Percentiles rank a stretch among this genome's conserved stretches.
Evolutionary conservation across 2,888 invertebrate genomes (phyloP).

Genomic region (Andrena trimmerana): DNA sequence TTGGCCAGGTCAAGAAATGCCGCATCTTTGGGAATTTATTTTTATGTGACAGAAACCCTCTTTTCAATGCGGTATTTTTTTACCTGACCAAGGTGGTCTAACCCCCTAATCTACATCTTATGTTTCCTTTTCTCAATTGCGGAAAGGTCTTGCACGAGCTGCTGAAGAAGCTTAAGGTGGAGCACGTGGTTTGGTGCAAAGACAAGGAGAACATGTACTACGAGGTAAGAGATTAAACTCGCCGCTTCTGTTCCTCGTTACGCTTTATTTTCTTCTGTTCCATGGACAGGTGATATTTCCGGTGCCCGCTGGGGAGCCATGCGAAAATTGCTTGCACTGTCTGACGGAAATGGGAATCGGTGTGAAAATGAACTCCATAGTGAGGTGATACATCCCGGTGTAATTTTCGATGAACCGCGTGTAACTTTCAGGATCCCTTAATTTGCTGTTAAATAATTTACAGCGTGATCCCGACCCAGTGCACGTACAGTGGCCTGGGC

Average conservation of each 20-base stretch:
- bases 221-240: conserved; percentile 85
- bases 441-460: conserved; percentile 33
- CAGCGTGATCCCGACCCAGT: conserved; percentile 82
- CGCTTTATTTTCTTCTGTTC: background rate
- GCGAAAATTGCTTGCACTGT: conserved; percentile 91
- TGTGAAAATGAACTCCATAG: conserved; percentile 89
- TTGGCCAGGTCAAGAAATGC: too few species aligned
- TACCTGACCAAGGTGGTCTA: background rate
- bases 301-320: conserved; percentile 89
- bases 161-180: conserved; percentile 88
- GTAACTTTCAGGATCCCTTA: background rate
- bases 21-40: too few species aligned
- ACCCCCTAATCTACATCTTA: background rate
- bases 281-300: conserved; percentile 87
- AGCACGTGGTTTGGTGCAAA: conserved; percentile 90
- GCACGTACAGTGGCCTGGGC: conserved; percentile 79
- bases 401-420: background rate
- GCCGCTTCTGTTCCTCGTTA: background rate
- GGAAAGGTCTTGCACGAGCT: conserved; percentile 89
- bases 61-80: background rate
- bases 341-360: conserved; percentile 91
- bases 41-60: too few species aligned
- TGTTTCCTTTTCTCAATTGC: background rate
- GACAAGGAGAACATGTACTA: conserved; percentile 90
- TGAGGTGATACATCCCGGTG: conserved; percentile 87